Conservation (phyloP, 1,140 invertebrate species). For the Thaumatotibia leucotreta region DNA sequence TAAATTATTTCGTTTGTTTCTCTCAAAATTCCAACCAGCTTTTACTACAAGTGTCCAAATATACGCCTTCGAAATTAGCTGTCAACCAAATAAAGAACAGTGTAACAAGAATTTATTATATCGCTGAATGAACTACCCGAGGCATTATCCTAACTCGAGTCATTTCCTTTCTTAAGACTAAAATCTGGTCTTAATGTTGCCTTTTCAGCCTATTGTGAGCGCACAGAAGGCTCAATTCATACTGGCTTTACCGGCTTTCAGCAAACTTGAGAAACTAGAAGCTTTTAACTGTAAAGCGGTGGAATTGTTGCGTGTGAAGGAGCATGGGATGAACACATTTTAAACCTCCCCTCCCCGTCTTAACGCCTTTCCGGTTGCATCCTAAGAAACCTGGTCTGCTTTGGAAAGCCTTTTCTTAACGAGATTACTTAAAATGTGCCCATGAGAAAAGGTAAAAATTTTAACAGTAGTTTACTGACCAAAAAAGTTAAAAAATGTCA, state of each 20-base stretch:
- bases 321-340: constrained; percentile 10
- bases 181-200: constrained; percentile 54
- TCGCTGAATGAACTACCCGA: constrained; percentile 1
- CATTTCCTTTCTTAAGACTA: constrained; percentile 47
- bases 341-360: not conserved
- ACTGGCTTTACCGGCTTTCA: constrained; percentile 45
- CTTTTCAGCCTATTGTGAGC: constrained; percentile 47
- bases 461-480: no score
- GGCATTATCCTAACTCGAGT: constrained; percentile 35
- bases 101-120: constrained; percentile 5
- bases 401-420: no score
- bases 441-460: no score
- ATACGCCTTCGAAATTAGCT: not conserved
- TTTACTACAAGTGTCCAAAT: not conserved
- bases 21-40: no score
- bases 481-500: no score
- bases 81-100: not conserved
- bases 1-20: no score
- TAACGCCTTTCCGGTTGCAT: not conserved
- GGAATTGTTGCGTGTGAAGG: constrained; percentile 30
- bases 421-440: no score
- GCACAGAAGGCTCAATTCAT: constrained; percentile 44
- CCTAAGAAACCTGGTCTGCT: no score
- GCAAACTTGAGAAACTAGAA: constrained; percentile 52
- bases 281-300: constrained; percentile 48